These are phyloP conservation scores for Byasa hedistus DNA, from an alignment of 2,888 invertebrate species.

Conservation along the genomic window DNA sequence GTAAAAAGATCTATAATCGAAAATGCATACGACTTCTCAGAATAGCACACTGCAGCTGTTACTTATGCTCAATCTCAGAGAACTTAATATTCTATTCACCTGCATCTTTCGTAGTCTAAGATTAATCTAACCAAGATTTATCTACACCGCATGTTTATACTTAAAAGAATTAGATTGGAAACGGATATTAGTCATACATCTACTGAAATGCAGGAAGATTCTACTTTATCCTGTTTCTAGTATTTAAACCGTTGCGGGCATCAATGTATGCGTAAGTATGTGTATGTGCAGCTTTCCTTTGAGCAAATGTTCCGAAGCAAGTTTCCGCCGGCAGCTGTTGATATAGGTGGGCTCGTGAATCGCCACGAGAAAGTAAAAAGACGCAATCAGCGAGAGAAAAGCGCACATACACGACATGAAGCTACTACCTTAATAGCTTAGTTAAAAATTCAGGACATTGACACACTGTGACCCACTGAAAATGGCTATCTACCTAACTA, in stretches of 20 bases:
- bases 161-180: no score
- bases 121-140: background rate
- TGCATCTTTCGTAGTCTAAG: background rate
- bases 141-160: background rate
- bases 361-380: slow-evolving; percentile 70
- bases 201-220: background rate
- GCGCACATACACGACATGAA: slow-evolving; percentile 51
- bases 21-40: background rate
- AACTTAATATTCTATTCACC: background rate
- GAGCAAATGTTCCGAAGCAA: slow-evolving; percentile 36
- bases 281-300: slow-evolving; percentile 37
- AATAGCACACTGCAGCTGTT: background rate
- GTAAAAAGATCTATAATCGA: background rate
- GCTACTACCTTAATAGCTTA: slow-evolving; percentile 61
- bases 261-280: slow-evolving; percentile 24
- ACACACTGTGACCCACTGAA: slow-evolving; percentile 60
- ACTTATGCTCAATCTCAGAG: background rate
- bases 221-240: slow-evolving; percentile 3
- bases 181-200: no score
- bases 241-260: slow-evolving; percentile 15
- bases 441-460: slow-evolving; percentile 75
- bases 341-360: slow-evolving; percentile 52
- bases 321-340: slow-evolving; percentile 48
- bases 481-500: slow-evolving; percentile 32
- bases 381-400: slow-evolving; percentile 74